A percentile compares a stretch with the other conserved stretches of the same genome.
Conservation (phyloP, 2,113 vertebrate species). For the Taurulus bubalis region DNA sequence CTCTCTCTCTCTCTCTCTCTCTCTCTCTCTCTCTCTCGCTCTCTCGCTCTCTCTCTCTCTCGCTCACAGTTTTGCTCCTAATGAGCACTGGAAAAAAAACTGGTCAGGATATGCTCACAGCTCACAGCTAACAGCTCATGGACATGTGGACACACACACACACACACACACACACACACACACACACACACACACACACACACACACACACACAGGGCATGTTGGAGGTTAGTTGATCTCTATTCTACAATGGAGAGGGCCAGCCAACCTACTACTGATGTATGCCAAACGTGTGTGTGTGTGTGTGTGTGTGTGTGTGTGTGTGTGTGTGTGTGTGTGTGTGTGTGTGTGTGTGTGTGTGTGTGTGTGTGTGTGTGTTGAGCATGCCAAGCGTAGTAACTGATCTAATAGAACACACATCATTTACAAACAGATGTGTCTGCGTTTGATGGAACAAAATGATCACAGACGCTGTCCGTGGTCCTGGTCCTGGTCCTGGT, state of each 20-base stretch:
- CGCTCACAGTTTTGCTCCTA: constrained; percentile 14
- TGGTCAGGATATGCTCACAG: constrained; percentile 16
- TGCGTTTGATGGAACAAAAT: not conserved
- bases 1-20: too few relatives aligned
- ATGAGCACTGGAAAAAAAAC: constrained; percentile 41
- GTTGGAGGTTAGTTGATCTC: not conserved
- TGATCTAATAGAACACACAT: not conserved
- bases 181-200: not conserved
- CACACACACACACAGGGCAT: not conserved
- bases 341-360: not conserved
- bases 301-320: too few relatives aligned
- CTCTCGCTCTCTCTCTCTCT: not conserved
- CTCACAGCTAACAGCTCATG: not conserved
- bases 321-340: too few relatives aligned
- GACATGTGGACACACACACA: not conserved
- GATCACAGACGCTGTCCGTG: not conserved
- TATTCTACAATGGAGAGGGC: not conserved
- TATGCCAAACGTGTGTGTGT: too few relatives aligned
- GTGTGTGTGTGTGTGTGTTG: not conserved
- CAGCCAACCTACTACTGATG: too few relatives aligned
- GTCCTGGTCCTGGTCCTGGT: constrained; percentile 9
- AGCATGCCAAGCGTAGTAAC: not conserved
- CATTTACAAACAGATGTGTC: not conserved
- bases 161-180: not conserved
- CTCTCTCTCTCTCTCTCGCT: not conserved